phyloP scores from a whole-genome alignment of 2,888 invertebrate genomes.

The Priocnemis perturbator region DNA sequence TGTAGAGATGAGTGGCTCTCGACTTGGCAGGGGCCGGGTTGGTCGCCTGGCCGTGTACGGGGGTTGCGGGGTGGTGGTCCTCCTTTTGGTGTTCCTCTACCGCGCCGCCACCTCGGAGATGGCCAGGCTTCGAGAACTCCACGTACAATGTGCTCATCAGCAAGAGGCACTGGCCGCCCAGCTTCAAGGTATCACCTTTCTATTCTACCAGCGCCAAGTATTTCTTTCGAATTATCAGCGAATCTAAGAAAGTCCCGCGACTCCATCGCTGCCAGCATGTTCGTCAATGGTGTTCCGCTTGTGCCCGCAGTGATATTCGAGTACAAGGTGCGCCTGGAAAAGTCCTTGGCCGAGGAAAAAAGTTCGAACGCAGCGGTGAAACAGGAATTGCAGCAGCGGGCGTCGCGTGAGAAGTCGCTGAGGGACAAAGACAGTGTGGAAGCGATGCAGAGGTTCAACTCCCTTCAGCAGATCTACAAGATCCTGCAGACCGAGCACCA shows the following conservation, averaged over 20 bases:
- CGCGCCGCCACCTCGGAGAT: constrained; percentile 70
- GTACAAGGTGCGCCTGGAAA: constrained; percentile 70
- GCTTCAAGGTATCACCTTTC: constrained; percentile 64
- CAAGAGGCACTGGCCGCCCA: constrained; percentile 70
- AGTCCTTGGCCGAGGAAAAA: constrained; percentile 71
- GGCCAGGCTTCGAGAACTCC: constrained; percentile 67
- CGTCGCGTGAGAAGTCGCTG: constrained; percentile 66
- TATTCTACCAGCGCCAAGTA: too few relatives aligned
- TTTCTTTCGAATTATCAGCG: too few relatives aligned
- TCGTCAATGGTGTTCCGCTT: too few relatives aligned
- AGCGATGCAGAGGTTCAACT: constrained; percentile 67
- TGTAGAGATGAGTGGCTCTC: constrained; percentile 72
- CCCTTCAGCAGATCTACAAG: constrained; percentile 69
- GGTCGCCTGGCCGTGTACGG: constrained; percentile 70
- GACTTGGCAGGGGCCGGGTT: constrained; percentile 71
- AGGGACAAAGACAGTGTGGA: constrained; percentile 69
- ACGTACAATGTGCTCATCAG: constrained; percentile 69
- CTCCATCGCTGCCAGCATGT: too few relatives aligned
- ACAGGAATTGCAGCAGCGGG: constrained; percentile 70
- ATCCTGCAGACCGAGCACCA: constrained; percentile 66
- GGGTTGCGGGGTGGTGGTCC: constrained; percentile 58
- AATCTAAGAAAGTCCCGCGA: too few relatives aligned
- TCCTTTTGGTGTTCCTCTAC: constrained; percentile 67
- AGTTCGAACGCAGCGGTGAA: constrained; percentile 69
- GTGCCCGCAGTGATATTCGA: constrained; percentile 68